phyloP scores from a whole-genome alignment of 2,113 vertebrate species.

The Colius striatus region DNA sequence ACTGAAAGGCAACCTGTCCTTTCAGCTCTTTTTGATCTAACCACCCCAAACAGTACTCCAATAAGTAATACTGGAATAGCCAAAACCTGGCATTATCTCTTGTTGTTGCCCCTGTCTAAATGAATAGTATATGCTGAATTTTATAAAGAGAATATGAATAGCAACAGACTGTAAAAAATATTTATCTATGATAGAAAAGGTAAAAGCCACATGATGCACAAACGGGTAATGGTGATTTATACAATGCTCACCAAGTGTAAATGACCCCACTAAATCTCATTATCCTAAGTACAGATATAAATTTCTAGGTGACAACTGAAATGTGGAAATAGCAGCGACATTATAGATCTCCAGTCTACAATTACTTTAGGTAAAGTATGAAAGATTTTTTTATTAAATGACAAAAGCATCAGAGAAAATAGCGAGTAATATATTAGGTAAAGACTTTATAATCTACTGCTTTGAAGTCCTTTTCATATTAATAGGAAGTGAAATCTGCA shows the following conservation, averaged over 20 bases:
- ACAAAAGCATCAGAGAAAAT: conserved; percentile 26
- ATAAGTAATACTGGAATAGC: not conserved
- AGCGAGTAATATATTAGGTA: conserved; percentile 1
- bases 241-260: conserved; percentile 33
- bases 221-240: conserved; percentile 43
- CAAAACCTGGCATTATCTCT: conserved; percentile 6
- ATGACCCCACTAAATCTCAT: conserved; percentile 59
- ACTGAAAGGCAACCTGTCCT: not conserved
- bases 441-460: conserved; percentile 48
- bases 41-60: conserved; percentile 5
- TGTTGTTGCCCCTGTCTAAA: conserved; percentile 5
- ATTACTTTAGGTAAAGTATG: conserved; percentile 37
- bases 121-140: conserved; percentile 26
- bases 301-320: conserved; percentile 57
- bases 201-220: conserved; percentile 28
- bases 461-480: conserved; percentile 30
- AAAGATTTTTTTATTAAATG: conserved; percentile 30
- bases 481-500: conserved; percentile 24
- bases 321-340: conserved; percentile 46
- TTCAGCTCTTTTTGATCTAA: conserved; percentile 23
- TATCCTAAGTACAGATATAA: conserved; percentile 65
- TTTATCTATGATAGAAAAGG: not conserved
- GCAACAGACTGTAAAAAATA: not conserved
- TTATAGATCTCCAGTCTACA: conserved; percentile 51
- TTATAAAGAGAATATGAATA: conserved; percentile 2